phyloP scores from a whole-genome alignment of 2,797 vertebrate genomes.

The Hydrocynus forskahlii region DNA sequence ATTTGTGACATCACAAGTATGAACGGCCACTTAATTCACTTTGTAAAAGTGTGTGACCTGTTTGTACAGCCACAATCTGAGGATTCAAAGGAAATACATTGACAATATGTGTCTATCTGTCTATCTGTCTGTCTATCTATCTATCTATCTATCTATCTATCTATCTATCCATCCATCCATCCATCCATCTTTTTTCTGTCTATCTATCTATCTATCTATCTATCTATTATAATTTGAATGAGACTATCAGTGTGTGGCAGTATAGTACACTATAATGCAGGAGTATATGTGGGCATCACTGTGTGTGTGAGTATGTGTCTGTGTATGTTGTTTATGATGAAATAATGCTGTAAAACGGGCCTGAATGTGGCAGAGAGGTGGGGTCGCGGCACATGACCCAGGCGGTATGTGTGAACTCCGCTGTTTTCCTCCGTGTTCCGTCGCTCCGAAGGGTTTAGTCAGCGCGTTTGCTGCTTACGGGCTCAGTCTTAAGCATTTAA shows the following conservation, averaged over 20 bases:
- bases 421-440: background rate
- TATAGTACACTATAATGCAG: background rate
- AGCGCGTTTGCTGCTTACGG: conserved; percentile 58
- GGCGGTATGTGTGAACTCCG: background rate
- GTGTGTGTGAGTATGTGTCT: too few species aligned
- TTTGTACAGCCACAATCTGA: too few species aligned
- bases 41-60: too few species aligned
- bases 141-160: too few species aligned
- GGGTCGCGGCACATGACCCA: background rate
- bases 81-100: too few species aligned
- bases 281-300: background rate
- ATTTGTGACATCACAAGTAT: too few species aligned
- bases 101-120: too few species aligned
- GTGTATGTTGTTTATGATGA: background rate
- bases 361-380: background rate
- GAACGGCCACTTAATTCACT: too few species aligned
- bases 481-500: conserved; percentile 65
- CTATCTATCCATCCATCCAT: too few species aligned
- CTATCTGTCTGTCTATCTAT: too few species aligned
- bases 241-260: background rate
- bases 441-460: conserved; percentile 15
- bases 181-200: too few species aligned
- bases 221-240: background rate
- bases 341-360: background rate
- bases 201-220: too few species aligned